Evolutionary conservation across 2,888 invertebrate species (phyloP), one percentile per base, ranked within the genome.

Genomic region (Axea sp.): DNA sequence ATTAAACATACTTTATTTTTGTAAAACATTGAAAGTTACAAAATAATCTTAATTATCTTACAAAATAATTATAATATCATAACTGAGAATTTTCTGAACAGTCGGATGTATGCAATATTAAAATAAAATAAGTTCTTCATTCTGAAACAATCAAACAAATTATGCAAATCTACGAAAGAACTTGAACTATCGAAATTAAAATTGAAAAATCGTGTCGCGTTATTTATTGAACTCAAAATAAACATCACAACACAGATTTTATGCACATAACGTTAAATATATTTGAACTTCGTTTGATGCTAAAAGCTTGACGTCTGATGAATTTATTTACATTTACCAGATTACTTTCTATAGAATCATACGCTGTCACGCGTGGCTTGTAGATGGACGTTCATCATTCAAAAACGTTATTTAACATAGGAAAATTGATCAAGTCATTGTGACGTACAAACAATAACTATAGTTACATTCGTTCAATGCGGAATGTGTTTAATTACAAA

Each of bases 261-360:
- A 43, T 47, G 62, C 47, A 62, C 55, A 47, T 30, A 64, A 64
- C 57, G 14, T 49, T 57, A 55, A 62, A 62, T 55, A 71, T 55
- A 62, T 45, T 57, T 64, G 45, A 45, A 49, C 47, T 47, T 45
- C 47, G 15, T 14, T 60, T 35, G 41, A 53, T 35, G 73, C 53
- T 62, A 24, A 43, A 55, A 57, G 28, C 30, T 53, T 43, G 57
- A 57, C 60, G 37, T 26, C 57, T 60, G 62, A 62, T 37, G 68
- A 64, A 57, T 62, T 64, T 62, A 62, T 57, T 65, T 62, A 59
- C 55, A 57, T 51, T 64, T 62, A 30, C 22, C 51, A 37, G 49
- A 62, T 51, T 64, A 57, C 43, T 72, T 49, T 64, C 59, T 22
- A 31, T 35, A 33, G 30, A 57, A 57, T 57, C 57, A 31, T 33